phyloP scores from a whole-genome alignment of 2,113 vertebrate species.

The Caranx ignobilis region DNA sequence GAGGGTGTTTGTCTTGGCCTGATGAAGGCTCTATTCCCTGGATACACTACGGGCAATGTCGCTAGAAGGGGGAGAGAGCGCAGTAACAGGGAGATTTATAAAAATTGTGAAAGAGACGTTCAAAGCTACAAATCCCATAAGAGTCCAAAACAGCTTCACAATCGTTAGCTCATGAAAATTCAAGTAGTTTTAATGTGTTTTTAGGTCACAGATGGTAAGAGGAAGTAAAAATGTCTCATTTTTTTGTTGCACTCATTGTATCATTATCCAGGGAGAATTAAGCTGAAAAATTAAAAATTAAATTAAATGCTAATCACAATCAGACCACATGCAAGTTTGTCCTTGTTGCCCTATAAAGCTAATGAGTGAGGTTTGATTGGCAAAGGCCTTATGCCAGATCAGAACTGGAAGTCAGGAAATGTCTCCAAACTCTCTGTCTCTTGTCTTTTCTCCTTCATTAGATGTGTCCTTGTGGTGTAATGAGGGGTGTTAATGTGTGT shows the following conservation, averaged over 20 bases:
- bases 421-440: constrained; percentile 29
- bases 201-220: constrained; percentile 73
- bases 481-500: constrained; percentile 23
- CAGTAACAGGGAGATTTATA: constrained; percentile 53
- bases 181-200: constrained; percentile 75
- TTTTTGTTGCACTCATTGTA: constrained; percentile 44
- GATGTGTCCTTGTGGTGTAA: constrained; percentile 34
- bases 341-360: constrained; percentile 59
- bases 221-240: constrained; percentile 61
- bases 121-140: constrained; percentile 75
- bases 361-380: constrained; percentile 52
- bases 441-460: constrained; percentile 32
- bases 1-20: constrained; percentile 73
- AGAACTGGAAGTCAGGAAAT: constrained; percentile 28
- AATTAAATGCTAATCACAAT: constrained; percentile 66
- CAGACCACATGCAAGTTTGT: constrained; percentile 46
- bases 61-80: constrained; percentile 51
- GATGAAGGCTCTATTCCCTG: constrained; percentile 72
- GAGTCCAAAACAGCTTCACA: constrained; percentile 73
- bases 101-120: constrained; percentile 69
- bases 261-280: constrained; percentile 56
- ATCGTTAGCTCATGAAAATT: constrained; percentile 77
- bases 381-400: constrained; percentile 49
- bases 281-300: constrained; percentile 49
- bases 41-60: constrained; percentile 65